Evolutionary conservation across 2,888 invertebrate species (phyloP), one percentile per base, ranked within the genome.

Genomic region (Pheosia gnoma): DNA sequence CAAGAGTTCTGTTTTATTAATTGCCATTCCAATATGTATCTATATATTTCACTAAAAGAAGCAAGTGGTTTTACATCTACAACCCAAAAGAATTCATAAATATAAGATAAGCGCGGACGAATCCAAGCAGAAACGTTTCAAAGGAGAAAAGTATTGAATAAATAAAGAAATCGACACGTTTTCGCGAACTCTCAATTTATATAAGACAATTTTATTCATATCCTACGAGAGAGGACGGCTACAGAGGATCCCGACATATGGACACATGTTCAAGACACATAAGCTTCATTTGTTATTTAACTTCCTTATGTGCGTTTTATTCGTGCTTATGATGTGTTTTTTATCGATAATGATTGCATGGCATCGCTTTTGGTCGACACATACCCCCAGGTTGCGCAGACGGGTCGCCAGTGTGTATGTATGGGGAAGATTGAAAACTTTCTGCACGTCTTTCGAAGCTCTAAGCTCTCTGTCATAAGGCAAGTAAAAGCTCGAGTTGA

Each of bases 111-210:
- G 82, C 83, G 81, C 81, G 80, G 84, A 84, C 79, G 84, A 86
- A 85, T 87, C 83, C 85, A 80, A 83, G 77, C 78, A 81, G 83
- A 84, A 87, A 81, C 84, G 82, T 82, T 88, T 89, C 87, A 90
- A 87, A 89, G 84, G 84, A 86, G 84, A 86, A 83, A 88, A 88
- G 88, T 87, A 88, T 89, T 90, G 89, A 90, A 91, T 90, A 90
- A 90, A 90, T 91, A 91, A 90, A 88, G 90, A 89, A 89, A 91
- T 91, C 87, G 90, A 90, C 91, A 91, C 89, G 90, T 89, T 90
- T 89, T 88, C 85, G 86, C 86, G 85, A 89, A 89, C 87, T 89
- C 89, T 84, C 90, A 90, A 90, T 90, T 91, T 90, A 87, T 89
- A 84, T 87, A 85, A 86, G 87, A 90, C 87, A 85, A 87, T 88